Evolutionary conservation across 1,140 invertebrate species (phyloP).

Genomic region (Drosophila funebris): DNA sequence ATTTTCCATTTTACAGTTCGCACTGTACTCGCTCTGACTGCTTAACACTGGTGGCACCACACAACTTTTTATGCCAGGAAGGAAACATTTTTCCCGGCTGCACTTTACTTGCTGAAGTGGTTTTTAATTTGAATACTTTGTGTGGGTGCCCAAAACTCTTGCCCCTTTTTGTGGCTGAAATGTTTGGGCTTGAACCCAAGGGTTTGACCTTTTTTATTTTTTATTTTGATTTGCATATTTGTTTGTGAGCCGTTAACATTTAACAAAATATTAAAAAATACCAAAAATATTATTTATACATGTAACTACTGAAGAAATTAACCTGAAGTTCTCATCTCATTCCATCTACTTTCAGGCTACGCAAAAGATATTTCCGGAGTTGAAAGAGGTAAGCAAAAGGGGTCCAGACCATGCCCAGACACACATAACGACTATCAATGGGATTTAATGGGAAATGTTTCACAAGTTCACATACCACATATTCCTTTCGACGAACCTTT

Average conservation of each 20-base stretch:
- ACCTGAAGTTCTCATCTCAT: constrained; percentile 30
- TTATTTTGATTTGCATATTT: constrained; percentile 41
- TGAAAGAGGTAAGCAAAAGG: constrained; percentile 76
- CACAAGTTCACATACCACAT: background rate
- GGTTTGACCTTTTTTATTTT: constrained; percentile 12
- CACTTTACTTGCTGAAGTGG: constrained; percentile 57
- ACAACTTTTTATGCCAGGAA: constrained; percentile 37
- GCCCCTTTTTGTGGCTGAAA: background rate
- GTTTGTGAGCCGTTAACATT: constrained; percentile 22
- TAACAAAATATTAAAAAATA: constrained; percentile 49
- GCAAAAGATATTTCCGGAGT: constrained; percentile 83
- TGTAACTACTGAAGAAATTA: constrained; percentile 41
- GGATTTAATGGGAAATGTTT: constrained; percentile 5
- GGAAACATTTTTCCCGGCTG: constrained; percentile 59
- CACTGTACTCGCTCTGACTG: background rate
- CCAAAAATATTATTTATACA: constrained; percentile 22
- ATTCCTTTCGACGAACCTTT: background rate
- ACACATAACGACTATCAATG: background rate
- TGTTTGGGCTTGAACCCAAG: constrained; percentile 11
- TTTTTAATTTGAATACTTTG: constrained; percentile 80
- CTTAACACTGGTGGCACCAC: constrained; percentile 16
- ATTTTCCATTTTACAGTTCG: constrained; percentile 12
- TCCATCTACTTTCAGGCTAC: constrained; percentile 71
- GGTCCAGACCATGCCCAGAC: background rate
- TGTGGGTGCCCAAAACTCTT: constrained; percentile 30